Percentiles rank a stretch among this genome's conserved stretches.
Conservation (phyloP, 2,113 vertebrate species). For the Lampris megalopsis region DNA sequence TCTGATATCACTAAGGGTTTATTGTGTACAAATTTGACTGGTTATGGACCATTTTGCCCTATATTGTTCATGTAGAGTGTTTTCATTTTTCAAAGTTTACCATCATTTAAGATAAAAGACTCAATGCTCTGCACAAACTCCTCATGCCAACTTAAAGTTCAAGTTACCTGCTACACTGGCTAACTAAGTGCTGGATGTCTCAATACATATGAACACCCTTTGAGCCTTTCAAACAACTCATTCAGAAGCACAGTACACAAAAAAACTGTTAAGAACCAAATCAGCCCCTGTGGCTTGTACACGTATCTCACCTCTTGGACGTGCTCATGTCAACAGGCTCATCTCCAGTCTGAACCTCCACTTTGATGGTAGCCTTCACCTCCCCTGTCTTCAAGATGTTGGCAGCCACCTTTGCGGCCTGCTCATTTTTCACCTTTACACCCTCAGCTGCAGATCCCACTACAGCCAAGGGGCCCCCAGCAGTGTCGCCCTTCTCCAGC, state of each 20-base stretch:
- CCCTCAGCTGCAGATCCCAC: constrained; percentile 60
- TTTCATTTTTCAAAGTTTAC: too few relatives aligned
- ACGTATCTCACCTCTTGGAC: constrained; percentile 88
- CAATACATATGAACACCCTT: not conserved
- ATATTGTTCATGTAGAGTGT: not conserved
- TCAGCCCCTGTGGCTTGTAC: not conserved
- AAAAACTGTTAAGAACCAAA: not conserved
- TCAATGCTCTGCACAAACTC: not conserved
- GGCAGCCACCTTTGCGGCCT: constrained; percentile 79
- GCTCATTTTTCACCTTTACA: constrained; percentile 78
- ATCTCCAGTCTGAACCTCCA: constrained; percentile 88
- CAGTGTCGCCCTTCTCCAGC: constrained; percentile 84
- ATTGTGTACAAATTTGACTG: constrained; percentile 28
- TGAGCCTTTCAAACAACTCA: not conserved
- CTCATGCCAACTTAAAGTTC: not conserved
- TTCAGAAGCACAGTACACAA: not conserved
- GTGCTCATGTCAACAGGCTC: constrained; percentile 98
- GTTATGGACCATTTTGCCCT: constrained; percentile 13
- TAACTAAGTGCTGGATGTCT: too few relatives aligned
- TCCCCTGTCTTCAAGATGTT: constrained; percentile 85
- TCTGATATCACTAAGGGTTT: not conserved
- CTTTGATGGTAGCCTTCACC: constrained; percentile 87
- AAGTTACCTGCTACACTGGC: too few relatives aligned
- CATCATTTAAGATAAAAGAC: not conserved
- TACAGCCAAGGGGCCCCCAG: constrained; percentile 45